Evolutionary conservation across 2,888 invertebrate species (phyloP).

Genomic region (Colletes collaris): DNA sequence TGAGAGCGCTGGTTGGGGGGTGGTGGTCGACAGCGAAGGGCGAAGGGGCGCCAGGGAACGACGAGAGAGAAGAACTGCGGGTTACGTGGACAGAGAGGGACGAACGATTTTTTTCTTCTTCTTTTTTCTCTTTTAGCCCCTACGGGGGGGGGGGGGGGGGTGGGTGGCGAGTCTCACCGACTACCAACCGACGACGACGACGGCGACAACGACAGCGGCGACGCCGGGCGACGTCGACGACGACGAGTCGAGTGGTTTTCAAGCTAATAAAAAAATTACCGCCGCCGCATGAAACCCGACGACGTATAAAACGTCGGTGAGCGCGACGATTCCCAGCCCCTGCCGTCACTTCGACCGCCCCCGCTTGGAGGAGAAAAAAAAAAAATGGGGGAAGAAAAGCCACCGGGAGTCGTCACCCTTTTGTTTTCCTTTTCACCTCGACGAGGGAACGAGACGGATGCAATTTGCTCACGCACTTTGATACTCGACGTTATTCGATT

Average conservation of each 20-base stretch:
- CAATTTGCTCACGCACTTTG: conserved; percentile 45
- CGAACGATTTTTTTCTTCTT: conserved; percentile 56
- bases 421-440: conserved; percentile 51
- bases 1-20: conserved; percentile 8
- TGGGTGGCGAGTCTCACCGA: conserved; percentile 52
- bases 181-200: conserved; percentile 55
- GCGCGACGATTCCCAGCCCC: conserved; percentile 65
- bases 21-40: conserved; percentile 42
- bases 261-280: conserved; percentile 81
- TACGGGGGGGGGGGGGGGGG: neutral
- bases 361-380: conserved; percentile 13
- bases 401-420: conserved; percentile 65
- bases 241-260: conserved; percentile 79
- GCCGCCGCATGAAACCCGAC: conserved; percentile 73
- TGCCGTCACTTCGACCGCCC: conserved; percentile 31
- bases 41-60: conserved; percentile 9
- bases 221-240: conserved; percentile 67
- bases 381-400: conserved; percentile 50
- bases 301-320: conserved; percentile 74
- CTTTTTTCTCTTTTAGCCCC: conserved; percentile 45
- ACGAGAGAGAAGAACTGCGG: neutral
- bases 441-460: conserved; percentile 19
- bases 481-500: conserved; percentile 54
- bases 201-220: conserved; percentile 58
- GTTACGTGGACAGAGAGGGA: conserved; percentile 26